A percentile compares a stretch with the other conserved stretches of the same genome.
Conservation (phyloP, 2,113 vertebrate species). For the Polypterus senegalus region DNA sequence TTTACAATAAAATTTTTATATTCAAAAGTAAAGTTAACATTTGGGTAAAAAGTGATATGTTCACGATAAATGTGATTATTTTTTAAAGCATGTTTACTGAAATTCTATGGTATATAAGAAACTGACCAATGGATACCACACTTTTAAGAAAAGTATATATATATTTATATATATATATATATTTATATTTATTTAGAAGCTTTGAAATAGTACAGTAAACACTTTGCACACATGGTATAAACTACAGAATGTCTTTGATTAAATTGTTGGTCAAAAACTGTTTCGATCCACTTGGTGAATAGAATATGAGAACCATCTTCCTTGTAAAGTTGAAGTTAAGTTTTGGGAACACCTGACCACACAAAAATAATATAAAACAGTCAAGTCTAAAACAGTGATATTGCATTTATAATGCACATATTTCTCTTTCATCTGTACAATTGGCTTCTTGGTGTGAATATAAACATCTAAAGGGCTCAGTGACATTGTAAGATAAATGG, state of each 20-base stretch:
- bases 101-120: conserved; percentile 37
- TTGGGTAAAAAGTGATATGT: conserved; percentile 24
- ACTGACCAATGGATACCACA: conserved; percentile 56
- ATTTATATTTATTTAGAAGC: conserved; percentile 96
- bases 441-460: conserved; percentile 83
- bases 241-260: conserved; percentile 85
- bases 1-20: conserved; percentile 26
- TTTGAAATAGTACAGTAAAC: conserved; percentile 98
- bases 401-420: conserved; percentile 95
- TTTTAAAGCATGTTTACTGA: conserved; percentile 28
- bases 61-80: too few species aligned
- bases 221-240: conserved; percentile 97
- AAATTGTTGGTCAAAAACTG: conserved; percentile 61
- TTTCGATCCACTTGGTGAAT: conserved; percentile 60
- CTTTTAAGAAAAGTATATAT: conserved; percentile 77
- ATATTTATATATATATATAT: conserved; percentile 68
- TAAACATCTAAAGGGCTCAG: conserved; percentile 89
- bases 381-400: conserved; percentile 94
- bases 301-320: conserved; percentile 68
- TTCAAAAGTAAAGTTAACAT: conserved; percentile 39
- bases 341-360: conserved; percentile 77
- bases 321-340: conserved; percentile 75
- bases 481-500: conserved; percentile 83
- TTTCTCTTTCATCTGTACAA: conserved; percentile 79
- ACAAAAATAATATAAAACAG: conserved; percentile 95